Conservation (phyloP, 2,888 invertebrate species). For the Mylabris sibirica region DNA sequence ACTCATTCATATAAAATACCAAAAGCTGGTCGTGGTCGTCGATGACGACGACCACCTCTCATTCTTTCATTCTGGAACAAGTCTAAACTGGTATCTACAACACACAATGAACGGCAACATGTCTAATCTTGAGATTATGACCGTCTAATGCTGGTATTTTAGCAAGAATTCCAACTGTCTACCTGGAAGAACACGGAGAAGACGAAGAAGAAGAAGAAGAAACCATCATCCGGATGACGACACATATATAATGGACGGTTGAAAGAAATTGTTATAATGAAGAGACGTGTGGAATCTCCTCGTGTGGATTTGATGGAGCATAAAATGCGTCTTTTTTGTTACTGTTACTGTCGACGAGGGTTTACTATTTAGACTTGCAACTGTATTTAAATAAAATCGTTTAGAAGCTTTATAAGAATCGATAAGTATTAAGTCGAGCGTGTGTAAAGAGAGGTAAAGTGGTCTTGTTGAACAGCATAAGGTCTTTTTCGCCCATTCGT, state of each 20-base stretch:
- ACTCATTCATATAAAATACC: slow-evolving; percentile 11
- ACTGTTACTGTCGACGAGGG: neutral
- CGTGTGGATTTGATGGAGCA: neutral
- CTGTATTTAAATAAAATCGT: slow-evolving; percentile 16
- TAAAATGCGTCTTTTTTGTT: neutral
- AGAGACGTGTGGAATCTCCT: slow-evolving; percentile 25
- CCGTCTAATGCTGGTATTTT: slow-evolving; percentile 36
- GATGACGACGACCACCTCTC: too few species aligned
- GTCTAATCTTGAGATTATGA: slow-evolving; percentile 26
- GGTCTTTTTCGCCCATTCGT: neutral
- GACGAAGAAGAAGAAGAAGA: slow-evolving; percentile 16
- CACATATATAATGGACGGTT: neutral
- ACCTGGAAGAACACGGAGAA: slow-evolving; percentile 30
- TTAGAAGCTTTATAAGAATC: neutral
- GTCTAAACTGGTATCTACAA: neutral
- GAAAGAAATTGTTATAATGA: neutral
- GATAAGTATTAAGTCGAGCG: slow-evolving; percentile 5
- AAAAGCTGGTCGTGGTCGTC: neutral
- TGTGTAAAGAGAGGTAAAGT: neutral
- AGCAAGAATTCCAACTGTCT: slow-evolving; percentile 33
- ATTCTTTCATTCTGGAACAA: neutral
- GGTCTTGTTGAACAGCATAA: slow-evolving; percentile 2
- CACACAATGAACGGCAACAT: too few species aligned
- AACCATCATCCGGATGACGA: neutral
- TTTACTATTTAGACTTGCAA: neutral